Base-by-base conservation (phyloP, 2,113 vertebrate genomes). In the Toxotes chatareus region DNA sequence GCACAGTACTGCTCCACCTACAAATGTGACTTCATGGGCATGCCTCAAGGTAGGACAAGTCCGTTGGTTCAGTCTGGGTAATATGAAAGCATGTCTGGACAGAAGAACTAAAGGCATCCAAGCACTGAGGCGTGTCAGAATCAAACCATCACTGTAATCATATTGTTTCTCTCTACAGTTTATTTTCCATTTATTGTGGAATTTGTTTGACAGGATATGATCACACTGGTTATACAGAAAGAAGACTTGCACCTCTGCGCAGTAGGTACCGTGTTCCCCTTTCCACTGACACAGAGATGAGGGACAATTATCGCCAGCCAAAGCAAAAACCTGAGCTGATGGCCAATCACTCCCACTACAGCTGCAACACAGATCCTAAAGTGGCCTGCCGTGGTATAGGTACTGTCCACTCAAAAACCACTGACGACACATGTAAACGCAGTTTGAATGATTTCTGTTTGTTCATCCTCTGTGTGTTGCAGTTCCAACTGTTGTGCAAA, bases 1-100 rank as follows among this genome's bases (percentile, higher is more conserved):
- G 87, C 94, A 10, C 95, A 95, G 85, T 96, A 95, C 82, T 32
- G 77, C 82, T 96, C 96, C 51, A 89, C 86, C 17, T 96, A 95
- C 79, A 91, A 69, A 60, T 90, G 85, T 68, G 95, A 97, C 84
- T 97, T 95, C 90, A 88, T 95, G 82, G 92, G 94, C 31, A 61
- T 73, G 76, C 82, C 85, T 31, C 89, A 94, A 95, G 94, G 95
- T 96, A 89, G 0, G 36, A 70, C 51, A 46, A 44, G 69, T 32
- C 72, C 47, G 40, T 66, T 64, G 51, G 5, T 31, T 83, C 4
- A 51, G 17, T 65, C 34, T 42, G 2, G 14, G 17, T 10, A 38
- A 32, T 27, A 19, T 51, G 23, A 53, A 63, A 66, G 47, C 31
- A 66, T 2, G n/a, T 53, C 21, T 51, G 17, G 65, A 44, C 38